Conservation (phyloP, 2,797 vertebrate genomes). For the Falco concolor region DNA sequence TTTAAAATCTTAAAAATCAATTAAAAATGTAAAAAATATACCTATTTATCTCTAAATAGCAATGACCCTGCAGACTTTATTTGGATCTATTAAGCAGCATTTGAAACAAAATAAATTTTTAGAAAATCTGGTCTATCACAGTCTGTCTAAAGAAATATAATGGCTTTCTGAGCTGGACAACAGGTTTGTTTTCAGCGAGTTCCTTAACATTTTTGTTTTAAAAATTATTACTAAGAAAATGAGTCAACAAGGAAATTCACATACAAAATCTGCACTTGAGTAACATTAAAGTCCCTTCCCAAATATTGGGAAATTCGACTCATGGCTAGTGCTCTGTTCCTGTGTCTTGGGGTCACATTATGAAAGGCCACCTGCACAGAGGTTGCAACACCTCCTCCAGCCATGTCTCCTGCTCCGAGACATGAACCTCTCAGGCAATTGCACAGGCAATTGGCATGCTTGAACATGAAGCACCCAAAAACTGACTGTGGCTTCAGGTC, state of each 20-base stretch:
- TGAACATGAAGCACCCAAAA: background rate
- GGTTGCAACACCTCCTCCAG: background rate
- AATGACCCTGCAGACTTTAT: background rate
- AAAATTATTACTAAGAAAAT: conserved; percentile 25
- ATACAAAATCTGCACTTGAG: conserved; percentile 47
- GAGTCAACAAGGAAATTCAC: conserved; percentile 58
- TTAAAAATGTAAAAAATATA: conserved; percentile 46
- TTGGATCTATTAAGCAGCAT: background rate
- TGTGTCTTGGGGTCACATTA: background rate
- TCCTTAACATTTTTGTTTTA: background rate
- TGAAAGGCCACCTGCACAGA: background rate
- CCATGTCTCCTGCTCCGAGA: background rate
- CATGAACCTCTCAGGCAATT: background rate
- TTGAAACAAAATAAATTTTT: background rate
- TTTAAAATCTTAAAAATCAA: conserved; percentile 39
- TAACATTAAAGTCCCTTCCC: conserved; percentile 39
- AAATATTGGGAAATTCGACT: conserved; percentile 51
- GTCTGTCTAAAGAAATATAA: background rate
- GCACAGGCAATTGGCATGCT: background rate
- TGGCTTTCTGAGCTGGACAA: background rate
- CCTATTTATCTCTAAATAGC: background rate
- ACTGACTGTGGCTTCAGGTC: background rate
- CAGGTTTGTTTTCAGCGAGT: background rate
- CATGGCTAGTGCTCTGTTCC: background rate
- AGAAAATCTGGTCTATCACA: background rate